Evolutionary conservation across 2,797 vertebrate species (phyloP), one percentile per base, ranked within the genome.

Genomic region (Cephalopachus bancanus): DNA sequence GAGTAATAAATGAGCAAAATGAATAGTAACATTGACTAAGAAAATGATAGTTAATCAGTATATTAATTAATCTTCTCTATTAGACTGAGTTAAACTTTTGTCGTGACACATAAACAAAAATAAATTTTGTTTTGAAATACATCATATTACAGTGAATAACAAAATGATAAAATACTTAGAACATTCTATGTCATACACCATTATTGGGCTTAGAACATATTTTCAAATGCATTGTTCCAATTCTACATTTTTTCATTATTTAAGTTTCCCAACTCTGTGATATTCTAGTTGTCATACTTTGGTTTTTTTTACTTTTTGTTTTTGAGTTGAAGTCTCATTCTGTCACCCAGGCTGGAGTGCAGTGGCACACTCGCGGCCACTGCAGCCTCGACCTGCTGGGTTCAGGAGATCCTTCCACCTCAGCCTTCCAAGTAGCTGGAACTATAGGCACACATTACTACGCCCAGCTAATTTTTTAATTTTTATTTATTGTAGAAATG

Each of bases 171-270:
- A 24, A n/a, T 72, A 71, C 76, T 90, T 37, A 59, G 64, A 30
- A 15, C 19, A 57, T 30, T 69, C 17, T 90, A n/a, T 19, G 64
- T 49, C 53, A 49, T 24, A 80, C 14, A 69, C 65, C 30, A 22
- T 59, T 69, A 59, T 17, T 80, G 64, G 19, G 4, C 14, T 59
- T 69, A 59, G 53, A 80, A 71, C 26, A 37, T 62, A 62, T 53
- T 83, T 72, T 37, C 24, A 83, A 83, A 62, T 37, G 44, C 78
- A 62, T 62, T 83, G 16, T 22, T 74, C 57, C 8, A 83, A 14
- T 60, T 74, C 44, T 83, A 37, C 12, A 64, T 65, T 78, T 92
- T 59, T 84, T 88, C 60, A 76, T 85, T 67, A 88, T 81, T 65
- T 89, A 74, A 11, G 19, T 53, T 94, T 75, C 37, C 20, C 85